phyloP scores from a whole-genome alignment of 1,140 invertebrate genomes.

The Apis mellifera region Amel_HAv3.1 CM009941.2:2975001-2975500 shows the following conservation, averaged over 20 bases:
- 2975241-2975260: not conserved
- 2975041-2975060: too few species aligned
- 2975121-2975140: too few species aligned
- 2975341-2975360: not conserved
- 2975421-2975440: too few species aligned
- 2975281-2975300: not conserved
- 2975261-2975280: slow-evolving; percentile 4
- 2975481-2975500: too few species aligned
- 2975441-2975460: too few species aligned
- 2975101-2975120: too few species aligned
- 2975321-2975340: slow-evolving; percentile 24
- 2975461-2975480: too few species aligned
- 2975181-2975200: not conserved
- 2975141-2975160: not conserved
- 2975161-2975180: not conserved
- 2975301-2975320: slow-evolving; percentile 4
- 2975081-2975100: too few species aligned
- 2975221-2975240: not conserved
- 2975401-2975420: too few species aligned
- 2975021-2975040: too few species aligned
- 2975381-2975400: not conserved
- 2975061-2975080: too few species aligned
- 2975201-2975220: not conserved
- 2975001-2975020: too few species aligned
- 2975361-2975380: not conserved